phyloP scores from a whole-genome alignment of 2,888 invertebrate species.

The Euplexia lucipara region DNA sequence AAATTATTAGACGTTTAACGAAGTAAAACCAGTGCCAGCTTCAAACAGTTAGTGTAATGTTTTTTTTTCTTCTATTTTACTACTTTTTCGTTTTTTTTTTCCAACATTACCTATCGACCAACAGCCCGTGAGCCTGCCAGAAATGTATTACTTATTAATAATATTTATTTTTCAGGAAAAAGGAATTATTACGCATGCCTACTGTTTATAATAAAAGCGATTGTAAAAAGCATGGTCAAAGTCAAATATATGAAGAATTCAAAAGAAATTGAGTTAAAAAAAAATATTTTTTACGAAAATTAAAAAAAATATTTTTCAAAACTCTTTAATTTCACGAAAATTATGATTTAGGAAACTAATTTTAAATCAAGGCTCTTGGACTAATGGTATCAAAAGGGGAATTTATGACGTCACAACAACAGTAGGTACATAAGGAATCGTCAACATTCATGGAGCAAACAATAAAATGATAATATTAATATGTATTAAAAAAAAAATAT shows the following conservation, averaged over 20 bases:
- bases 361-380: slow-evolving; percentile 49
- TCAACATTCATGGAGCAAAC: slow-evolving; percentile 57
- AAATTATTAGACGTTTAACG: slow-evolving; percentile 14
- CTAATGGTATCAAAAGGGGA: slow-evolving; percentile 28
- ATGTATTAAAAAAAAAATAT: too few relatives aligned
- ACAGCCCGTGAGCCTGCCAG: slow-evolving; percentile 79
- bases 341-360: slow-evolving; percentile 14
- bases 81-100: slow-evolving; percentile 58
- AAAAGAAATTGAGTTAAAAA: slow-evolving; percentile 24
- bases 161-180: slow-evolving; percentile 45
- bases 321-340: too few relatives aligned
- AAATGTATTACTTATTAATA: slow-evolving; percentile 66
- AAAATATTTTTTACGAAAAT: slow-evolving; percentile 36
- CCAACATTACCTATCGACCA: slow-evolving; percentile 81
- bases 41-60: slow-evolving; percentile 63
- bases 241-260: slow-evolving; percentile 63
- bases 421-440: slow-evolving; percentile 49
- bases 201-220: slow-evolving; percentile 68
- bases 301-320: slow-evolving; percentile 23
- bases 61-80: slow-evolving; percentile 55
- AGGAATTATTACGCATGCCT: slow-evolving; percentile 75
- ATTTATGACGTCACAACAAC: slow-evolving; percentile 35
- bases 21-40: slow-evolving; percentile 55
- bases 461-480: slow-evolving; percentile 4
- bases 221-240: slow-evolving; percentile 69